phyloP scores from a whole-genome alignment of 2,797 vertebrate genomes.

The Pogonophryne albipinna region DNA sequence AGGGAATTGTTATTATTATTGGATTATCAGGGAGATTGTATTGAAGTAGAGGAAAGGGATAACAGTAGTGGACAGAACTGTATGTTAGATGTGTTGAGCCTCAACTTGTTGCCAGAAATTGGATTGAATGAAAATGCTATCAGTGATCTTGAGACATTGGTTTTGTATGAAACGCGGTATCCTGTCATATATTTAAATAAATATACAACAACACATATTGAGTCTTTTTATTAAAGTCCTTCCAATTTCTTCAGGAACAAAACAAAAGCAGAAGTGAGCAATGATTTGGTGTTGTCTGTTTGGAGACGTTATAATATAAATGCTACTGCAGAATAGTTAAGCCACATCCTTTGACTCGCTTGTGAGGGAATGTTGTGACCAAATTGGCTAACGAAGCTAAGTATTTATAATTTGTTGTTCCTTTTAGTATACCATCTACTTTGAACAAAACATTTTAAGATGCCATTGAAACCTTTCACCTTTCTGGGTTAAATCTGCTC shows the following conservation, averaged over 20 bases:
- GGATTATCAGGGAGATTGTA: slow-evolving; percentile 53
- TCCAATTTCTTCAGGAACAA: slow-evolving; percentile 9
- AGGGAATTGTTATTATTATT: slow-evolving; percentile 26
- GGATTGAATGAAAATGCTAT: slow-evolving; percentile 47
- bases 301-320: slow-evolving; percentile 1
- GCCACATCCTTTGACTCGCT: slow-evolving; percentile 7
- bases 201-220: slow-evolving; percentile 66
- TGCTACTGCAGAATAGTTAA: not conserved
- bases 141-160: slow-evolving; percentile 53
- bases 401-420: not conserved
- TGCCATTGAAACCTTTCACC: not conserved
- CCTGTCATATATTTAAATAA: slow-evolving; percentile 78
- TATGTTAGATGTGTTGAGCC: slow-evolving; percentile 54
- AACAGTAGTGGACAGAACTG: slow-evolving; percentile 42
- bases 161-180: slow-evolving; percentile 70
- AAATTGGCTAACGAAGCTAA: not conserved
- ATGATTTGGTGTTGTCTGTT: slow-evolving; percentile 2
- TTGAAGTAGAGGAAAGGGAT: slow-evolving; percentile 42
- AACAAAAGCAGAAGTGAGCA: slow-evolving; percentile 8
- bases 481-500: slow-evolving; percentile 7
- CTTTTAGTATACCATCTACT: not conserved
- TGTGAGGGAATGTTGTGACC: not conserved
- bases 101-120: slow-evolving; percentile 55
- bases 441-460: not conserved
- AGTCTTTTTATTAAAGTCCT: slow-evolving; percentile 67